These are phyloP conservation scores for Sinosuthora webbiana DNA, from an alignment of 2,113 vertebrate genomes.

Conservation along the genomic window DNA sequence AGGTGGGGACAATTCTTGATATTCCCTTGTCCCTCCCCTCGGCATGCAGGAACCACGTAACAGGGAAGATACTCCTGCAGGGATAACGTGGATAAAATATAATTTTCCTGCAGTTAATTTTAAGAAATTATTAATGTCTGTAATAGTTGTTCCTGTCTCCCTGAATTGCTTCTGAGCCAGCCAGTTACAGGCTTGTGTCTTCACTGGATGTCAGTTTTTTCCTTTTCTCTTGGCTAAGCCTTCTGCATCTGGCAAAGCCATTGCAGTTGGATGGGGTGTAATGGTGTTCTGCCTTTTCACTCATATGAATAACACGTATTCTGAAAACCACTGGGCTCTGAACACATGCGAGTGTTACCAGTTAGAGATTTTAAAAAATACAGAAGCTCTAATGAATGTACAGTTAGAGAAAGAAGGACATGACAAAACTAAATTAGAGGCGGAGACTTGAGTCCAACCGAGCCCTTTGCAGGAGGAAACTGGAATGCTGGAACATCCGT, in stretches of 20 bases:
- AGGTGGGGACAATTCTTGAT: not conserved
- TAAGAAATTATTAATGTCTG: not conserved
- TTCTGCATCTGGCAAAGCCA: not conserved
- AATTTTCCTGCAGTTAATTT: not conserved
- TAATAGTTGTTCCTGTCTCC: not conserved
- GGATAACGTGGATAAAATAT: not conserved
- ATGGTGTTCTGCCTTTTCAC: not conserved
- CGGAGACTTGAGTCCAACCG: not conserved
- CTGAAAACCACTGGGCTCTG: not conserved
- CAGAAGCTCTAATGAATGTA: not conserved
- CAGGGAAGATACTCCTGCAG: not conserved
- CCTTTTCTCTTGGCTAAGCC: not conserved
- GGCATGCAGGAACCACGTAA: not conserved
- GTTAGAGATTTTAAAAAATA: not conserved
- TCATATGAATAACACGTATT: not conserved
- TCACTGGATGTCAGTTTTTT: not conserved
- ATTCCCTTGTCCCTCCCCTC: not conserved
- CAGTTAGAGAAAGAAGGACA: not conserved
- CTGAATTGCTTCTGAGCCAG: not conserved
- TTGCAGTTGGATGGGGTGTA: not conserved
- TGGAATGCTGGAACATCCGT: not conserved
- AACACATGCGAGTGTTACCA: constrained; percentile 11
- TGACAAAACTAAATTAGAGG: not conserved
- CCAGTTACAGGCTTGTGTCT: not conserved
- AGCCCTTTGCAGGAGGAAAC: not conserved